Conservation (phyloP, 2,113 vertebrate genomes). For the Charina bottae region DNA sequence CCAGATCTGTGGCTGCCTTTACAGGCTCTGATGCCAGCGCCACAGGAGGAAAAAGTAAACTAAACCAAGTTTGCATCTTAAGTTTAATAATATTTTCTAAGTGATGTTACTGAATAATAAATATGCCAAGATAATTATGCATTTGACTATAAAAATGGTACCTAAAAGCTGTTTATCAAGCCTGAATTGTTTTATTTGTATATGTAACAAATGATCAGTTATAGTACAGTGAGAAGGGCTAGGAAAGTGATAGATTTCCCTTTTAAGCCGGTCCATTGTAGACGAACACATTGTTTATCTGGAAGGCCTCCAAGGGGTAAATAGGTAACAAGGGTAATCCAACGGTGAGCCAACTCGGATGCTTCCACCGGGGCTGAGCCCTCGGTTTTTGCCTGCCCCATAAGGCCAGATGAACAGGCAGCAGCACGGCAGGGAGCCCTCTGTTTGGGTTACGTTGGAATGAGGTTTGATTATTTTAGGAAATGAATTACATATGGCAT, state of each 20-base stretch:
- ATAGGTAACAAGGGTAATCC: not conserved
- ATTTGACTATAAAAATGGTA: not conserved
- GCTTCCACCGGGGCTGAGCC: not conserved
- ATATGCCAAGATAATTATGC: not conserved
- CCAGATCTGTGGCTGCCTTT: not conserved
- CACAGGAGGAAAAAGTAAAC: not conserved
- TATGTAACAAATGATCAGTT: not conserved
- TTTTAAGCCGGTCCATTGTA: not conserved
- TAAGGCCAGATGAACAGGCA: not conserved
- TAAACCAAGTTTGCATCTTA: not conserved
- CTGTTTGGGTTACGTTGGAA: not conserved
- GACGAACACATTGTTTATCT: not conserved
- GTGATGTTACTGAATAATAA: not conserved
- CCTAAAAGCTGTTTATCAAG: not conserved
- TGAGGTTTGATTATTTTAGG: not conserved
- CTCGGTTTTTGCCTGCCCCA: not conserved
- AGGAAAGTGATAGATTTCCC: not conserved
- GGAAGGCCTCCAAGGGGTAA: not conserved
- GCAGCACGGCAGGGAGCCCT: not conserved
- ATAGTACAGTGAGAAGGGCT: not conserved
- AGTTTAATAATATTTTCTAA: not conserved
- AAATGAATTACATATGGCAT: not conserved
- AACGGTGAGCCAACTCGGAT: not conserved
- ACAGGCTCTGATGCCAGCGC: not conserved
- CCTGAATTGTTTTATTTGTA: not conserved